Percentiles rank a stretch among this genome's conserved stretches.
Evolutionary conservation across 2,888 invertebrate species (phyloP).

Genomic region (Aporophyla nigra): DNA sequence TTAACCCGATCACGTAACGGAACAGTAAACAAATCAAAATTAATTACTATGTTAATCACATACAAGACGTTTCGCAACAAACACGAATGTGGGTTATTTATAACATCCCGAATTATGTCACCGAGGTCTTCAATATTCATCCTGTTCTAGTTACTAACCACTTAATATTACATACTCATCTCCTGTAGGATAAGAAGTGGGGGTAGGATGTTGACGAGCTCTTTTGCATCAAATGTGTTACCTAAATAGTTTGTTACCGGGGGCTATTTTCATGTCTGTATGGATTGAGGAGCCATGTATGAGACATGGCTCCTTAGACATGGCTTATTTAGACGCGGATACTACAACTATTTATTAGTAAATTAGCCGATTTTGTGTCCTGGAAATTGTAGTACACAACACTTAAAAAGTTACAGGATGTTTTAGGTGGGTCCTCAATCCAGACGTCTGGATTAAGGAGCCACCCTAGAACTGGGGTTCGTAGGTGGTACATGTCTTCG

Average conservation of each 20-base stretch:
- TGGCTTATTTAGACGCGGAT: too few relatives aligned
- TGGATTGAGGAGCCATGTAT: too few relatives aligned
- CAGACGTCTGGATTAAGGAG: too few relatives aligned
- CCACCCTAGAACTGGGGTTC: too few relatives aligned
- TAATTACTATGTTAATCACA: slow-evolving; percentile 5
- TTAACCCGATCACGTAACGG: not conserved
- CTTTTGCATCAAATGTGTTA: not conserved
- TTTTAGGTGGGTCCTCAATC: too few relatives aligned
- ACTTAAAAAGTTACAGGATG: too few relatives aligned
- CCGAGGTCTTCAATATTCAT: not conserved
- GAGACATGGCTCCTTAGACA: too few relatives aligned
- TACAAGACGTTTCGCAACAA: not conserved
- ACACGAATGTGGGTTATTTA: slow-evolving; percentile 14
- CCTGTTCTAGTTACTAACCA: not conserved
- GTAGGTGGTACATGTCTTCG: too few relatives aligned
- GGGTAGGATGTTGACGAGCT: not conserved
- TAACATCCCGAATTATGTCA: not conserved
- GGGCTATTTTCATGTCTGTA: not conserved
- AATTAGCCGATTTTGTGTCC: too few relatives aligned
- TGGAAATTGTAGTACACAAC: too few relatives aligned
- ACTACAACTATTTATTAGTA: too few relatives aligned
- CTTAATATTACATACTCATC: slow-evolving; percentile 25
- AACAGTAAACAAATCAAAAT: not conserved
- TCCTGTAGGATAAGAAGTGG: not conserved
- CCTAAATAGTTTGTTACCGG: not conserved